These are phyloP conservation scores for Herpailurus yagouaroundi DNA, from an alignment of 2,113 vertebrate species.

Conservation along the genomic window DNA sequence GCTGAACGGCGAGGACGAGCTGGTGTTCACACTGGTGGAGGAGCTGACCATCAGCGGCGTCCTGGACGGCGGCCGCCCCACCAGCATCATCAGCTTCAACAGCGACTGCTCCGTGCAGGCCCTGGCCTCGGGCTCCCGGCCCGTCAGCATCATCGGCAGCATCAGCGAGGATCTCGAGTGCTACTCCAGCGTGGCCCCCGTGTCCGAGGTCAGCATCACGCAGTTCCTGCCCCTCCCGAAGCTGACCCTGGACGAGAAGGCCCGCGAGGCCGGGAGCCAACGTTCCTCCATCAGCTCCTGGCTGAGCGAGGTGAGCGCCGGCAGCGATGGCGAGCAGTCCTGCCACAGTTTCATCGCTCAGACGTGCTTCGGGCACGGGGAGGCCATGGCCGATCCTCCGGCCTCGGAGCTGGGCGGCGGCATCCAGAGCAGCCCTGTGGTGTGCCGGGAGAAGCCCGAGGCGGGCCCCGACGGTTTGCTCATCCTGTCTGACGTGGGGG, in stretches of 20 bases:
- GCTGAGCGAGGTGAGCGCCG: slow-evolving; percentile 94
- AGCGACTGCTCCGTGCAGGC: slow-evolving; percentile 93
- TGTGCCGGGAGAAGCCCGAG: slow-evolving; percentile 83
- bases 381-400: slow-evolving; percentile 92
- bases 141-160: slow-evolving; percentile 96
- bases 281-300: slow-evolving; percentile 95
- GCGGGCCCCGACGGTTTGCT: slow-evolving; percentile 84
- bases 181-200: slow-evolving; percentile 86
- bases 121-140: slow-evolving; percentile 90
- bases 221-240: slow-evolving; percentile 90
- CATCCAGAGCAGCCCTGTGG: slow-evolving; percentile 76
- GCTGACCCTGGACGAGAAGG: slow-evolving; percentile 86
- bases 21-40: slow-evolving; percentile 92
- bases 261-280: slow-evolving; percentile 85
- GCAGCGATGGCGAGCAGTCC: slow-evolving; percentile 94
- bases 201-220: slow-evolving; percentile 94
- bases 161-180: slow-evolving; percentile 91
- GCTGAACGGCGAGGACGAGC: slow-evolving; percentile 91
- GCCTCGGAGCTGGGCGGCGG: slow-evolving; percentile 78
- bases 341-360: slow-evolving; percentile 93
- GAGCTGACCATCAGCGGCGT: slow-evolving; percentile 90
- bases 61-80: slow-evolving; percentile 90
- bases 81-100: slow-evolving; percentile 95
- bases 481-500: slow-evolving; percentile 79
- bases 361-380: slow-evolving; percentile 92